Base-by-base conservation (phyloP, 2,113 vertebrate species). In the Antennarius striatus region DNA sequence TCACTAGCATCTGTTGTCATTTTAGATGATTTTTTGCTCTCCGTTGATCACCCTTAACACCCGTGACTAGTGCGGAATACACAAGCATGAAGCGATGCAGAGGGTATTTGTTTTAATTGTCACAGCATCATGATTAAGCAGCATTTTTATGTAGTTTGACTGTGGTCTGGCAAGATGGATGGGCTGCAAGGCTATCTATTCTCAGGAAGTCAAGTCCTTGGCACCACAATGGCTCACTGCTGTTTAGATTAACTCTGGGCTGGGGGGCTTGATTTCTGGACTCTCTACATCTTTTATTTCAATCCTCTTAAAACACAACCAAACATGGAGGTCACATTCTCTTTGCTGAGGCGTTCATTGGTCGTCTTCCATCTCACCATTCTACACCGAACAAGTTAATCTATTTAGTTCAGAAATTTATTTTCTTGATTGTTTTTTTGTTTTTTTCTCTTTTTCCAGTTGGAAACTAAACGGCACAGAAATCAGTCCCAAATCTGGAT, bases 401-500 rank as follows among this genome's bases (percentile, higher is more conserved):
- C 52, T 67, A 14, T 39, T 22, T 52, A 4, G 73, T 79, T 64
- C 63, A 45, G 15, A 51, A 73, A n/a, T 54, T 67, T 2, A 53
- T 48, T 14, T 45, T 32, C 32, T 36, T 36, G 28, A 52, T 13
- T 54, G 0, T 58, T 3, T 39, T 16, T 6, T 9, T 55, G 13
- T 15, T 5, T 80, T 58, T 53, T 86, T 75, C 0, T 1, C 42
- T 58, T 53, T 86, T 75, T 0, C 10, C 42, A 99, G 98, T 90
- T 99, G 98, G 98, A 98, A 94, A 91, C 89, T 97, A 78, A 99
- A 99, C 36, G 95, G 95, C n/a, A 95, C 94, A 11, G 90, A 91
- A 50, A 90, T 99, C 47, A 93, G 92, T 80, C 79, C 91, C 10
- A 91, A 91, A 81, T 92, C 93, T 87, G 94, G 96, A 93, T 96